These are phyloP conservation scores for Anolis apletophallus DNA, from an alignment of 2,797 vertebrate genomes.

Conservation along the genomic window DNA sequence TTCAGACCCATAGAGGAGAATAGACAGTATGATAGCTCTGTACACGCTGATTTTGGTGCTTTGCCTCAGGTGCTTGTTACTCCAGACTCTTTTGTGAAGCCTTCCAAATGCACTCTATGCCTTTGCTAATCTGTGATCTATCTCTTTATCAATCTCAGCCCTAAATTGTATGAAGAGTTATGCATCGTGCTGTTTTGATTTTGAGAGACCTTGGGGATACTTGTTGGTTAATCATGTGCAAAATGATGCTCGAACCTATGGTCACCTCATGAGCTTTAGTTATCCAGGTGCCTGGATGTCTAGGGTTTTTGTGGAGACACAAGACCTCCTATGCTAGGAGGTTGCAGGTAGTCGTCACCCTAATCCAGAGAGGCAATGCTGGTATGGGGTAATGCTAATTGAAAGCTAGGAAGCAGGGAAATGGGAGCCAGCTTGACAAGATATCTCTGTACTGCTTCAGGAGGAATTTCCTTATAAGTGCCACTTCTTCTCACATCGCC, in stretches of 20 bases:
- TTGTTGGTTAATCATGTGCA: not conserved
- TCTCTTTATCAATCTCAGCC: too few relatives aligned
- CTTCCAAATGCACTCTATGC: too few relatives aligned
- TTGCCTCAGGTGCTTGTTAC: too few relatives aligned
- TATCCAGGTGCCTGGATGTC: conserved; percentile 24
- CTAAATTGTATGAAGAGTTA: not conserved
- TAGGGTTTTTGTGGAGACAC: not conserved
- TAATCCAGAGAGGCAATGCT: not conserved
- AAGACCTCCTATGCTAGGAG: not conserved
- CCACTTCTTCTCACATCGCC: conserved; percentile 27
- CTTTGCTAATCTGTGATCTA: too few relatives aligned
- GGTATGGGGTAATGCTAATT: not conserved
- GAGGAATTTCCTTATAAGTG: conserved; percentile 6
- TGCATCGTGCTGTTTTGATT: not conserved
- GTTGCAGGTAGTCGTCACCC: conserved; percentile 4
- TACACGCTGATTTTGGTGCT: too few relatives aligned
- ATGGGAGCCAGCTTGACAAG: not conserved
- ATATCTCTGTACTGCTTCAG: not conserved
- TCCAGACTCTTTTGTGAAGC: too few relatives aligned
- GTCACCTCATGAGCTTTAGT: not conserved
- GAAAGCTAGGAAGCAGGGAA: not conserved
- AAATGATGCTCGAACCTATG: not conserved
- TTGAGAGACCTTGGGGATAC: not conserved
- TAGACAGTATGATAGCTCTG: too few relatives aligned
- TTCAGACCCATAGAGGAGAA: too few relatives aligned